phyloP scores from a whole-genome alignment of 1,140 invertebrate genomes.

The Meloidogyne floridensis region DNA sequence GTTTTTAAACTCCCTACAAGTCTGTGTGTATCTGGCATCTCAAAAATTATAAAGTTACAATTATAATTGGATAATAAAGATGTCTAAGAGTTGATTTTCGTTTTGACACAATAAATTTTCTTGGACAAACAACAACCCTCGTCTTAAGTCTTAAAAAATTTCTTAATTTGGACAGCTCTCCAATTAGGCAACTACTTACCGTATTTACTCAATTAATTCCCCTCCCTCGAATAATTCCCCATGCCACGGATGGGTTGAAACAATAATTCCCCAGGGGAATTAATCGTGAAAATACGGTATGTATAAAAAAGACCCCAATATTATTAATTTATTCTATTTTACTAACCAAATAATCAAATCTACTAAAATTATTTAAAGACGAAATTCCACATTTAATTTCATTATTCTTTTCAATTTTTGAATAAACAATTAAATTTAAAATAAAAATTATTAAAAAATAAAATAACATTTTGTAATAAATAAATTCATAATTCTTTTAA shows the following conservation, averaged over 20 bases:
- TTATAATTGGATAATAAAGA: too few relatives aligned
- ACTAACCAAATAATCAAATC: slow-evolving; percentile 26
- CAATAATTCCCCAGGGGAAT: too few relatives aligned
- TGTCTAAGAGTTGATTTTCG: too few relatives aligned
- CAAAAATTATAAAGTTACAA: not conserved
- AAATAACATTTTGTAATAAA: not conserved
- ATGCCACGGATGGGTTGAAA: too few relatives aligned
- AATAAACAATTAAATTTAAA: not conserved
- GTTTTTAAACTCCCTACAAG: slow-evolving; percentile 42
- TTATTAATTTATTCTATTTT: not conserved
- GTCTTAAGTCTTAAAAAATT: too few relatives aligned
- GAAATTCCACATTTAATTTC: slow-evolving; percentile 12
- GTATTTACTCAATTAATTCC: too few relatives aligned
- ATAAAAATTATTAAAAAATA: slow-evolving; percentile 7
- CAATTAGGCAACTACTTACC: too few relatives aligned
- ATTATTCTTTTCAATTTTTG: not conserved
- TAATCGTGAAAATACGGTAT: too few relatives aligned
- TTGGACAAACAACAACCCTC: too few relatives aligned
- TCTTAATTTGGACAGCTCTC: too few relatives aligned
- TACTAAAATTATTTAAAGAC: slow-evolving; percentile 25
- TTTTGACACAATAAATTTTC: too few relatives aligned
- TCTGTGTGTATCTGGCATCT: slow-evolving; percentile 34
- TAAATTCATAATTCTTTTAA: not conserved
- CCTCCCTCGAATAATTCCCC: too few relatives aligned
- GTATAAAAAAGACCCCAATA: not conserved